A percentile compares a stretch with the other conserved stretches of the same genome.
Evolutionary conservation across 2,113 vertebrate species (phyloP).

Genomic region (Gulo gulo): DNA sequence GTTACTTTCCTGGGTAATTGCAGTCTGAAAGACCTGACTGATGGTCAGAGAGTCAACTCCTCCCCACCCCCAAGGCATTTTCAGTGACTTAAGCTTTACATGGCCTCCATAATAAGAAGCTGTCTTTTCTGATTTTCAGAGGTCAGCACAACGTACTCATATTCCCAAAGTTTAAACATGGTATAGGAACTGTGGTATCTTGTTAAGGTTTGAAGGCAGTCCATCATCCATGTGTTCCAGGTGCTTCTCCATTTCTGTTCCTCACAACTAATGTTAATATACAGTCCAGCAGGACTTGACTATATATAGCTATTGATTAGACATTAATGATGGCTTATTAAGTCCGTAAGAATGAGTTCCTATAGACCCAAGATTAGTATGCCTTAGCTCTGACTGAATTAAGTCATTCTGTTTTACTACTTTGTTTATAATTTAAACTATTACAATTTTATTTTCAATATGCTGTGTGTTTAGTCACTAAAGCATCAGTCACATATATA

Average conservation of each 20-base stretch:
- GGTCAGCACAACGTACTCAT: background rate
- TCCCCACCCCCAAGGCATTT: background rate
- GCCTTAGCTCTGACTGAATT: background rate
- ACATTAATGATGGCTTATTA: background rate
- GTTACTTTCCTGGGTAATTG: background rate
- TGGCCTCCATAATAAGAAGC: background rate
- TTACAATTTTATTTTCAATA: slow-evolving; percentile 13
- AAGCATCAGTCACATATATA: background rate
- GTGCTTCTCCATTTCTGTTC: background rate
- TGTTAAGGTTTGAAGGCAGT: background rate
- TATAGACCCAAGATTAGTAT: background rate
- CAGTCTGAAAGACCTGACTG: background rate
- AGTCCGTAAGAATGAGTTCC: background rate
- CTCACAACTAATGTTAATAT: slow-evolving; percentile 8
- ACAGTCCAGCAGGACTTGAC: background rate
- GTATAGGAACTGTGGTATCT: background rate
- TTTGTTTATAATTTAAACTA: background rate
- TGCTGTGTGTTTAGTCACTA: background rate
- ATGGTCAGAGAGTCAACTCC: background rate
- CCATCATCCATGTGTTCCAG: background rate
- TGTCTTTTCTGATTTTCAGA: background rate
- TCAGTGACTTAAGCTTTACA: background rate
- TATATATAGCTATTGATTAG: background rate
- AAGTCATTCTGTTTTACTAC: background rate
- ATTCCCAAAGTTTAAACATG: background rate